These are phyloP conservation scores for Chaetogeoica ovagalla DNA, from an alignment of 2,888 invertebrate species.

Conservation along the genomic window DNA sequence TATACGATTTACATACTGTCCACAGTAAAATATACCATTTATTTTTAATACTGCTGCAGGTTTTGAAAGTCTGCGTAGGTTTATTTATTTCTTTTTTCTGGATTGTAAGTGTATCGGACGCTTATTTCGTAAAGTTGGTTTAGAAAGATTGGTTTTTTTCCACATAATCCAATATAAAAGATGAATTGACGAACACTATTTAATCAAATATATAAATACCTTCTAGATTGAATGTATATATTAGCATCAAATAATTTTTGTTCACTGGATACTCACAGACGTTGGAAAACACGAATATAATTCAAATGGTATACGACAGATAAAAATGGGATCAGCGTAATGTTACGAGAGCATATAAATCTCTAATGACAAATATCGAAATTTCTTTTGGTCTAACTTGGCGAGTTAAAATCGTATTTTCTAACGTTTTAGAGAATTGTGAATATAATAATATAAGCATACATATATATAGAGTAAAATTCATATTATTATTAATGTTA, in stretches of 20 bases:
- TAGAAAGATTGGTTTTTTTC: background rate
- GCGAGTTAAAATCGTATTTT: background rate
- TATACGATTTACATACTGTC: too few relatives aligned
- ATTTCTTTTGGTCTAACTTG: conserved; percentile 7
- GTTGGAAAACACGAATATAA: conserved; percentile 4
- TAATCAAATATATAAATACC: conserved; percentile 28
- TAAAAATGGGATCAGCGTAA: conserved; percentile 23
- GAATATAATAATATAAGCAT: too few relatives aligned
- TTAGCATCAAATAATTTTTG: conserved; percentile 39
- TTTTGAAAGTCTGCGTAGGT: background rate
- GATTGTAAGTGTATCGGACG: background rate
- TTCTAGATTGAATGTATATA: conserved; percentile 6
- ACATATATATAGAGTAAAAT: background rate
- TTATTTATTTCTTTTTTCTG: background rate
- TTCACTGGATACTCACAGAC: background rate
- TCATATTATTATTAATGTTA: background rate
- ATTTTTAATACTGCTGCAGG: background rate
- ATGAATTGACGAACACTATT: conserved; percentile 17
- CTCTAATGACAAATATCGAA: conserved; percentile 41
- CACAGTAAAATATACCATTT: too few relatives aligned
- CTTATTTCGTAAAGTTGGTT: background rate
- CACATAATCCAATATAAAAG: conserved; percentile 28
- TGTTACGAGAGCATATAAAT: conserved; percentile 10
- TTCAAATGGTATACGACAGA: conserved; percentile 13
- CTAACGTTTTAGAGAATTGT: background rate